A percentile compares a stretch with the other conserved stretches of the same genome.
phyloP scores from a whole-genome alignment of 2,797 vertebrate species.

The Aselliscus stoliczkanus region DNA sequence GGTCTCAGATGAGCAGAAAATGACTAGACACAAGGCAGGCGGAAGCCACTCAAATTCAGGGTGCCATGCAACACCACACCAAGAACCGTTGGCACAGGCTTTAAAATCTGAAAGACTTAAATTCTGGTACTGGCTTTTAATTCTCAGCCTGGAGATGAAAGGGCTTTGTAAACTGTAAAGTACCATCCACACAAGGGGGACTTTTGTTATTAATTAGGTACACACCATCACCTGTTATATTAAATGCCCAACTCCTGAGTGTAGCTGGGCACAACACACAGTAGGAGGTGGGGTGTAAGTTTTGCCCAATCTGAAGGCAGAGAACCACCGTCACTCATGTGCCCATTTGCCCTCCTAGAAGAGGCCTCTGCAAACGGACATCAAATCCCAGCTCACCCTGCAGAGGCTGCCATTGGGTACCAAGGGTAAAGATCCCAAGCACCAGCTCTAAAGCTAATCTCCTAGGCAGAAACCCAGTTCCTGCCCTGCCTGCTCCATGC shows the following conservation, averaged over 20 bases:
- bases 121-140: not conserved
- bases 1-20: conserved; percentile 16
- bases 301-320: not conserved
- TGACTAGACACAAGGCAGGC: not conserved
- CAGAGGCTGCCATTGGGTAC: conserved; percentile 18
- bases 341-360: conserved; percentile 10
- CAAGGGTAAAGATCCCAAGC: conserved; percentile 9
- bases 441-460: conserved; percentile 51
- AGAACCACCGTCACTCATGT: not conserved
- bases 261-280: not conserved
- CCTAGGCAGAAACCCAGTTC: conserved; percentile 33
- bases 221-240: not conserved
- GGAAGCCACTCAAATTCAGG: not conserved
- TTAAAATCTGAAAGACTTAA: conserved; percentile 32
- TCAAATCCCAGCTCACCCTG: not conserved
- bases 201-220: conserved; percentile 36
- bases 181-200: not conserved
- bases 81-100: not conserved
- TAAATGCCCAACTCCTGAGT: not conserved
- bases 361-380: not conserved
- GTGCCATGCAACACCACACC: not conserved
- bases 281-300: not conserved
- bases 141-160: conserved; percentile 11
- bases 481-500: not conserved
- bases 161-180: not conserved